Conservation (phyloP, 2,113 vertebrate genomes). For the Megaceryle torquata region DNA sequence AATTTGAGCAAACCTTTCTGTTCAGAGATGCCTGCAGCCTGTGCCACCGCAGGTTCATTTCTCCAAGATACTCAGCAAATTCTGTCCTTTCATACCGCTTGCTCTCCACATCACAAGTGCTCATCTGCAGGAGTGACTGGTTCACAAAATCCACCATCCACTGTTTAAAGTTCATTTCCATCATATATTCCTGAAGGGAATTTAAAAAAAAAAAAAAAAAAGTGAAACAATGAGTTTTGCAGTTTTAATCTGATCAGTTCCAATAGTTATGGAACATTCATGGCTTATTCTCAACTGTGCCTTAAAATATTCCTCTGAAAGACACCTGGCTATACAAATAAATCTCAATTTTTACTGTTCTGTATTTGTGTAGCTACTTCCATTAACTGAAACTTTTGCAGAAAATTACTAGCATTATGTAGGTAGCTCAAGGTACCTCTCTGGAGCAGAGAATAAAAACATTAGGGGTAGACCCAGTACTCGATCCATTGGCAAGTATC, state of each 20-base stretch:
- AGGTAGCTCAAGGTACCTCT: background rate
- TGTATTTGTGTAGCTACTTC: background rate
- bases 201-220: background rate
- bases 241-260: background rate
- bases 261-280: background rate
- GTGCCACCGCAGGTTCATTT: slow-evolving; percentile 82
- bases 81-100: slow-evolving; percentile 78
- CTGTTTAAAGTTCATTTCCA: slow-evolving; percentile 81
- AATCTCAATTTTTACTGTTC: background rate
- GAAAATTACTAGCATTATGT: background rate
- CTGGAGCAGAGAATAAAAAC: background rate
- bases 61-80: slow-evolving; percentile 86
- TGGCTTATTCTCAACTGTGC: fast-evolving
- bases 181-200: slow-evolving; percentile 72
- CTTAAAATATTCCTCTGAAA: background rate
- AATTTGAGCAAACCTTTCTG: slow-evolving; percentile 74
- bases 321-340: background rate
- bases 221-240: background rate
- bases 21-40: slow-evolving; percentile 72
- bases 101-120: slow-evolving; percentile 75
- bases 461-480: background rate
- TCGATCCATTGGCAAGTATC: background rate
- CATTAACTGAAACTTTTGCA: background rate
- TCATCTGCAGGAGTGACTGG: slow-evolving; percentile 80
- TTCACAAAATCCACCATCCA: slow-evolving; percentile 84